These are phyloP conservation scores for Danaus chrysippus DNA, from an alignment of 2,888 invertebrate species.

Conservation along the genomic window DNA sequence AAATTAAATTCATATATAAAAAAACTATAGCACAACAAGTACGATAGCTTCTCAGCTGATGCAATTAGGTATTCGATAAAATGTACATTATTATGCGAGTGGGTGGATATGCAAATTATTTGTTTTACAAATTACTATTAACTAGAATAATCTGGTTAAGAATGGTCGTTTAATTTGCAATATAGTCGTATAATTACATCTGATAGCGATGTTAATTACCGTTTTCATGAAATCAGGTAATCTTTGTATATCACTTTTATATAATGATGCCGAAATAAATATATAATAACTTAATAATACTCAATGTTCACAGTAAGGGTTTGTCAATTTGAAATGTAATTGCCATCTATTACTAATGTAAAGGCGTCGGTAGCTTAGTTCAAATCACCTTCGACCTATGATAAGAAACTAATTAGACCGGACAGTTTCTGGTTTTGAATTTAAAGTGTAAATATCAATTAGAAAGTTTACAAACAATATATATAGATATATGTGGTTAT, in stretches of 20 bases:
- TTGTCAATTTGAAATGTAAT: too few relatives aligned
- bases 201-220: constrained; percentile 8
- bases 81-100: constrained; percentile 29
- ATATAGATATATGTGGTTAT: too few relatives aligned
- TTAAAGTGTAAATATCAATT: too few relatives aligned
- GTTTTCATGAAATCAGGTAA: neutral
- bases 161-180: constrained; percentile 29
- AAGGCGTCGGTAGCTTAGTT: too few relatives aligned
- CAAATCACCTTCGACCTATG: too few relatives aligned
- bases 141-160: constrained; percentile 26
- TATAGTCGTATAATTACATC: constrained; percentile 21
- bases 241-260: neutral
- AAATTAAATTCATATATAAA: constrained; percentile 31
- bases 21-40: constrained; percentile 6
- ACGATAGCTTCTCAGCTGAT: constrained; percentile 13
- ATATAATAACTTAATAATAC: too few relatives aligned
- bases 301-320: too few relatives aligned
- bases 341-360: too few relatives aligned
- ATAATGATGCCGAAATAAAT: too few relatives aligned
- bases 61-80: constrained; percentile 29
- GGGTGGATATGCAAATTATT: constrained; percentile 29
- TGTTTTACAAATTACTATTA: constrained; percentile 30
- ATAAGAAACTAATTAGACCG: too few relatives aligned
- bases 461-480: too few relatives aligned
- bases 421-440: too few relatives aligned